These are phyloP conservation scores for Plecturocebus donacophilus DNA, from an alignment of 2,113 vertebrate species.

Conservation along the genomic window DNA sequence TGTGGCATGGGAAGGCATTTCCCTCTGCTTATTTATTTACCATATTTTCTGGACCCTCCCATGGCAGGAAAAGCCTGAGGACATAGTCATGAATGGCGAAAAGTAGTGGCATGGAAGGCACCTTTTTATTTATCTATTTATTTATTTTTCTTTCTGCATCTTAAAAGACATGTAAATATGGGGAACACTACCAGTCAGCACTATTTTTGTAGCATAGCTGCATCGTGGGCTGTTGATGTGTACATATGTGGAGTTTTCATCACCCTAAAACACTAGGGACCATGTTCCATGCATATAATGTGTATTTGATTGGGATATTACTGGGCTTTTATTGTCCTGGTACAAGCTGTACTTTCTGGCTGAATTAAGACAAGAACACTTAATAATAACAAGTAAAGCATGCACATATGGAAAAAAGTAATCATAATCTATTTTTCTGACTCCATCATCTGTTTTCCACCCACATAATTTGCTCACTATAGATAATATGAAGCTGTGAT, in stretches of 20 bases:
- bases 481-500: not conserved
- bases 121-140: not conserved
- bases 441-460: not conserved
- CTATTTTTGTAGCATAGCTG: not conserved
- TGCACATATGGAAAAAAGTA: not conserved
- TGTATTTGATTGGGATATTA: not conserved
- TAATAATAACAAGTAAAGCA: not conserved
- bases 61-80: not conserved
- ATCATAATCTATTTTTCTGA: not conserved
- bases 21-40: not conserved
- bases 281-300: not conserved
- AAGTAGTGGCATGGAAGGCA: not conserved
- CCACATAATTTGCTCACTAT: not conserved
- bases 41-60: not conserved
- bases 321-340: not conserved
- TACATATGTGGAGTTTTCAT: not conserved
- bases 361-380: not conserved
- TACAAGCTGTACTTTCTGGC: not conserved
- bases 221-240: not conserved
- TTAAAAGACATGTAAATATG: not conserved
- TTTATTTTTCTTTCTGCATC: not conserved
- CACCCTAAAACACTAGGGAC: not conserved
- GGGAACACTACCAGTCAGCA: not conserved
- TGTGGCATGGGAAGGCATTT: not conserved
- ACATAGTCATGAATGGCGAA: not conserved